These are phyloP conservation scores for Priocnemis perturbator DNA, from an alignment of 2,888 invertebrate genomes.

Conservation along the genomic window DNA sequence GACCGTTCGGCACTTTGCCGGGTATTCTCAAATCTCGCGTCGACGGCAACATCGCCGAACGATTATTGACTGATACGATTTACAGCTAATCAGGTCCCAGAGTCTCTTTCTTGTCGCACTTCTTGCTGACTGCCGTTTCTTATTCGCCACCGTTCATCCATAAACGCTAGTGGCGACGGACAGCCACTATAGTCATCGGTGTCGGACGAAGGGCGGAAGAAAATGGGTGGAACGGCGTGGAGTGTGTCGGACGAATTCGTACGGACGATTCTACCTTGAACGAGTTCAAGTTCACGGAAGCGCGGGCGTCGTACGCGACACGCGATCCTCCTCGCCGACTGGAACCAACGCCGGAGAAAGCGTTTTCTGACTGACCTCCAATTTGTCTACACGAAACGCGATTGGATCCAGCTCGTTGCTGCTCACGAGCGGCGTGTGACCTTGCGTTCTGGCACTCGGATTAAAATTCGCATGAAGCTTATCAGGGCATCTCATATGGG, in stretches of 20 bases:
- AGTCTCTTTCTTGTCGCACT: constrained; percentile 48
- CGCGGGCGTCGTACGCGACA: constrained; percentile 44
- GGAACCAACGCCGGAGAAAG: background rate
- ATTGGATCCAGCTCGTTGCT: too few relatives aligned
- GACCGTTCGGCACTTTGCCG: too few relatives aligned
- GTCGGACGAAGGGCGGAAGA: constrained; percentile 12
- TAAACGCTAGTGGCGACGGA: constrained; percentile 54
- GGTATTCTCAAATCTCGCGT: too few relatives aligned
- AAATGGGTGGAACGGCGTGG: constrained; percentile 3
- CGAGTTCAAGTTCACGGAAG: constrained; percentile 65
- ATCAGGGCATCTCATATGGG: too few relatives aligned
- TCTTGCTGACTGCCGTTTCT: constrained; percentile 51
- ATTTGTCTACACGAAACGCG: too few relatives aligned
- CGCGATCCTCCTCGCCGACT: constrained; percentile 32
- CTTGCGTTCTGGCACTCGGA: too few relatives aligned
- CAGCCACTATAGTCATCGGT: constrained; percentile 50
- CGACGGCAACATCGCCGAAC: too few relatives aligned
- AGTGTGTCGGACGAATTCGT: constrained; percentile 40
- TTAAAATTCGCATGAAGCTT: too few relatives aligned
- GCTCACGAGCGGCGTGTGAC: too few relatives aligned
- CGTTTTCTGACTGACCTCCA: background rate
- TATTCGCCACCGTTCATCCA: constrained; percentile 68
- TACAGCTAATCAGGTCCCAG: constrained; percentile 36
- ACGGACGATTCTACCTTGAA: constrained; percentile 6
- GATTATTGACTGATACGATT: constrained; percentile 27